Conservation (phyloP, 2,888 invertebrate species). For the Drosophila yooni region DNA sequence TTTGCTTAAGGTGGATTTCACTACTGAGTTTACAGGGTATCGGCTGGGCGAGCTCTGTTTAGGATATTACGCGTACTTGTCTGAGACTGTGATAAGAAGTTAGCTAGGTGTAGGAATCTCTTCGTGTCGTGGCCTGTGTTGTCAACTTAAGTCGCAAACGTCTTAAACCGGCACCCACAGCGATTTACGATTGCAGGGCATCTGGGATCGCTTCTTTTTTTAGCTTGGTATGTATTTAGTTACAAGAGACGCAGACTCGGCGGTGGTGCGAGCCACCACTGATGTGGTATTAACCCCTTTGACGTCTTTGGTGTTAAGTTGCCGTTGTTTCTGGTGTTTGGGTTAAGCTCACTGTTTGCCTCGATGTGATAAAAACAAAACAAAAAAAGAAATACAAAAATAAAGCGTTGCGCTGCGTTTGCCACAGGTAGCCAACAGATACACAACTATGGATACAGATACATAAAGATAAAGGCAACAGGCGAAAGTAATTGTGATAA, state of each 20-base stretch:
- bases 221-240: slow-evolving; percentile 10
- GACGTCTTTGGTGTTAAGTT: slow-evolving; percentile 78
- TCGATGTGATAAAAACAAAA: slow-evolving; percentile 59
- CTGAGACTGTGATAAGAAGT: slow-evolving; percentile 31
- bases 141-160: slow-evolving; percentile 63
- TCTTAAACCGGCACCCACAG: slow-evolving; percentile 33
- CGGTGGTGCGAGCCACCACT: slow-evolving; percentile 19
- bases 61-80: neutral
- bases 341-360: slow-evolving; percentile 80
- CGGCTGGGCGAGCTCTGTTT: neutral
- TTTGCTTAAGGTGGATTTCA: neutral
- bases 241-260: slow-evolving; percentile 46
- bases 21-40: neutral
- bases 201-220: neutral
- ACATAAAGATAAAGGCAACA: slow-evolving; percentile 10
- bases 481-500: slow-evolving; percentile 41
- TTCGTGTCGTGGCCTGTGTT: slow-evolving; percentile 35
- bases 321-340: slow-evolving; percentile 76
- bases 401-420: slow-evolving; percentile 40
- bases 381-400: neutral
- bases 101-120: slow-evolving; percentile 51
- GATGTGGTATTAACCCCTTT: slow-evolving; percentile 76
- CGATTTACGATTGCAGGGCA: slow-evolving; percentile 62
- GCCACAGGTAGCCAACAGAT: slow-evolving; percentile 60
- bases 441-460: slow-evolving; percentile 1